Evolutionary conservation across 2,888 invertebrate species (phyloP), one percentile per base, ranked within the genome.

Genomic region (Diabrotica balteata): DNA sequence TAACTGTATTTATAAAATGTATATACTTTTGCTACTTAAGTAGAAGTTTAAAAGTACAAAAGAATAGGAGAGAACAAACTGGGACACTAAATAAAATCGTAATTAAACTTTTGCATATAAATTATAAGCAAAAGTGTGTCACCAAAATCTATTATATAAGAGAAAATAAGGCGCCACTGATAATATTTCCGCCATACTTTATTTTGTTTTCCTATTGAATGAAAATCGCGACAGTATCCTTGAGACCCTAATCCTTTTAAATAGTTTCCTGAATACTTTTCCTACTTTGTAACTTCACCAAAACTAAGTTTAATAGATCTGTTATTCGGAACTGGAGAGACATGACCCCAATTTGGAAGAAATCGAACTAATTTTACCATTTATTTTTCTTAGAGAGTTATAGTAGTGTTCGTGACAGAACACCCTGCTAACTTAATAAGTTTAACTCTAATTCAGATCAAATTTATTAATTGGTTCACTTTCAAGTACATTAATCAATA

Each of bases 261-360:
- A 68, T 64, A 68, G 68, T 68, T 72, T 66, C 55, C 52, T 55
- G 62, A 62, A 67, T 69, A 66, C 69, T 53, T 65, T 60, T 49
- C 46, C 51, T 52, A 53, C 51, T 53, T 42, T 44, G 42, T 50
- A 67, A 60, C 54, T 60, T 52, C 58, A 52, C 62, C 58, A 52
- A 58, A 59, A 57, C 59, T 44, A 74, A 76, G 73, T 75, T 72
- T 66, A 59, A 59, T 68, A 69, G 72, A 75, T 73, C 73, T 73
- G 73, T 70, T 75, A 73, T 75, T 71, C 67, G 59, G 63, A 63
- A 69, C 72, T 73, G 72, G 68, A 67, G 70, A 70, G 70, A 70
- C 68, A 69, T 72, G 69, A 72, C 73, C 69, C 59, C 68, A 63
- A 71, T 73, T 70, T 69, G 65, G 51, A 43, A 59, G 64, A 68